A percentile compares a stretch with the other conserved stretches of the same genome.
Conservation (phyloP, 2,113 vertebrate genomes). For the Thamnaconus septentrionalis region DNA sequence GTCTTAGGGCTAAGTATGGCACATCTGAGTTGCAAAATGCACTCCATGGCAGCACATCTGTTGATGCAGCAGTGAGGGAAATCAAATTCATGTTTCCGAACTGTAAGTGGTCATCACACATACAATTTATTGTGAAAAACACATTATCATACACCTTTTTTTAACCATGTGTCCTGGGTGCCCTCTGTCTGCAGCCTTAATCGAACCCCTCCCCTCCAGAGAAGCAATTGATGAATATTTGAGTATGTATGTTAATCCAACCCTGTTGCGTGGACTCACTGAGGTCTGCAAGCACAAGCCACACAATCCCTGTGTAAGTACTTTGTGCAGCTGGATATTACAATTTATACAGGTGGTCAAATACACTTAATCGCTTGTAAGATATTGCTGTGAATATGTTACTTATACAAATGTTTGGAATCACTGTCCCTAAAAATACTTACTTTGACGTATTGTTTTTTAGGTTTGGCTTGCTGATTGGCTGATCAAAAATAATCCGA, state of each 20-base stretch:
- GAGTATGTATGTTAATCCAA: slow-evolving; percentile 82
- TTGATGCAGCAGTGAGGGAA: slow-evolving; percentile 85
- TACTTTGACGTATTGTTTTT: slow-evolving; percentile 9
- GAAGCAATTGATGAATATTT: slow-evolving; percentile 85
- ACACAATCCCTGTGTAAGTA: slow-evolving; percentile 85
- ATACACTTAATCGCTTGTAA: too few relatives aligned
- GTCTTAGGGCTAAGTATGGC: slow-evolving; percentile 90
- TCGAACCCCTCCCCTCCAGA: slow-evolving; percentile 81
- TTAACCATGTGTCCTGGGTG: neutral
- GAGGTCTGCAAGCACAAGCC: slow-evolving; percentile 92
- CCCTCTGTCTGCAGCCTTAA: slow-evolving; percentile 70
- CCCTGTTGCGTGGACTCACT: slow-evolving; percentile 85
- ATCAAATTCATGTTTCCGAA: slow-evolving; percentile 92
- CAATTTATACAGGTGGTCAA: neutral
- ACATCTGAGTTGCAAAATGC: slow-evolving; percentile 89
- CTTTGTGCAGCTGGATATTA: neutral
- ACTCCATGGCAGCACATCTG: slow-evolving; percentile 87
- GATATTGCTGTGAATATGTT: neutral
- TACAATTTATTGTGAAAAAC: neutral
- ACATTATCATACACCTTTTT: neutral
- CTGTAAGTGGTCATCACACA: slow-evolving; percentile 72
- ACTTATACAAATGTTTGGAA: neutral
- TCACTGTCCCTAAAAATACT: neutral
- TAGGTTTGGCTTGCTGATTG: slow-evolving; percentile 95
- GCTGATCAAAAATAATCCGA: slow-evolving; percentile 88